Evolutionary conservation across 2,888 invertebrate species (phyloP).

Genomic region (Bimastos eiseni): DNA sequence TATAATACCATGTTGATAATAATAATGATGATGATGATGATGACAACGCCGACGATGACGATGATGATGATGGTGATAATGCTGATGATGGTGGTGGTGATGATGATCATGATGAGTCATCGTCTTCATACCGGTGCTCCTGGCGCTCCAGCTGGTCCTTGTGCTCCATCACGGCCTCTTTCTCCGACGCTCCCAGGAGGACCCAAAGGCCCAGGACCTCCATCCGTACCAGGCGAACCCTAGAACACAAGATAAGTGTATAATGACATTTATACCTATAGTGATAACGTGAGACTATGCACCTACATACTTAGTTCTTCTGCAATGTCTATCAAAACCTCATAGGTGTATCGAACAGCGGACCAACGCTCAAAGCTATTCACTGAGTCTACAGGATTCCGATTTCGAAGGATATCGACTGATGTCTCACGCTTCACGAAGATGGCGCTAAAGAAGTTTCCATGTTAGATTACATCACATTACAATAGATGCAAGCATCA

Average conservation of each 20-base stretch:
- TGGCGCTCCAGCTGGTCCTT: constrained; percentile 26
- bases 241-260: not conserved
- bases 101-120: not conserved
- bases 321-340: not conserved
- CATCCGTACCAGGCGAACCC: not conserved
- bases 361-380: not conserved
- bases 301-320: not conserved
- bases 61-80: not conserved
- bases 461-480: not conserved
- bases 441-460: not conserved
- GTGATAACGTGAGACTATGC: not conserved
- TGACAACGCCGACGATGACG: not conserved
- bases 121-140: constrained; percentile 13
- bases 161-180: constrained; percentile 23
- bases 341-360: not conserved
- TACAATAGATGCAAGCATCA: too few species aligned
- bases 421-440: not conserved
- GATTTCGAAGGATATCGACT: not conserved
- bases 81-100: not conserved
- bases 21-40: not conserved
- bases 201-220: not conserved
- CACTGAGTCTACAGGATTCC: not conserved
- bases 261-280: not conserved
- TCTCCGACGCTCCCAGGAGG: constrained; percentile 8
- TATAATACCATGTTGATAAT: not conserved